Evolutionary conservation across 1,140 invertebrate genomes (phyloP).

Genomic region (Trichonephila inaurata): DNA sequence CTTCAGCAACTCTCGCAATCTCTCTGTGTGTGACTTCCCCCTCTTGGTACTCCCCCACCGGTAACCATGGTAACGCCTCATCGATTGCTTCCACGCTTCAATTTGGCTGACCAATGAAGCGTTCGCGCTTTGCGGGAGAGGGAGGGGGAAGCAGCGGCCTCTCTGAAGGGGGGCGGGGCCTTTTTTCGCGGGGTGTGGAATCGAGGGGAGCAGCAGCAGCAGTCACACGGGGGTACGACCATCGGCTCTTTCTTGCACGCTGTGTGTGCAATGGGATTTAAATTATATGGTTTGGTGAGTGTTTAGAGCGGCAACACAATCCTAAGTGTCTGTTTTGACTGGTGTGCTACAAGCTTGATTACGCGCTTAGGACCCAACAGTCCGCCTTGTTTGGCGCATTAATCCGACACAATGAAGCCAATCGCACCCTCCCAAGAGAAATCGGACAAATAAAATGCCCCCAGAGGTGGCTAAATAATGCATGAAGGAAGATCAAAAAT

Average conservation of each 20-base stretch:
- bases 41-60: not conserved
- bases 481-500: not conserved
- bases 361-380: not conserved
- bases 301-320: constrained; percentile 48
- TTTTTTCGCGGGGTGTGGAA: constrained; percentile 47
- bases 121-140: constrained; percentile 43
- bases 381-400: not conserved
- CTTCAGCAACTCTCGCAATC: constrained; percentile 64
- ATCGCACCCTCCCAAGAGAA: constrained; percentile 36
- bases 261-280: constrained; percentile 56
- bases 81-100: constrained; percentile 76
- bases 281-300: constrained; percentile 70
- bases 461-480: not conserved
- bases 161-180: constrained; percentile 61
- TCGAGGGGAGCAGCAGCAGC: constrained; percentile 15
- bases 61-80: constrained; percentile 68
- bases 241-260: constrained; percentile 25
- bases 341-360: constrained; percentile 34
- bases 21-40: not conserved
- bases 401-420: constrained; percentile 56
- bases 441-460: constrained; percentile 29
- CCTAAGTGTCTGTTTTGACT: constrained; percentile 70
- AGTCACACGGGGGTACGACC: constrained; percentile 23
- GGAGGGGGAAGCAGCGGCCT: constrained; percentile 30
- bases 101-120: constrained; percentile 77